Evolutionary conservation across 1,140 invertebrate genomes (phyloP).

Genomic region (Acromyrmex echinatior): DNA sequence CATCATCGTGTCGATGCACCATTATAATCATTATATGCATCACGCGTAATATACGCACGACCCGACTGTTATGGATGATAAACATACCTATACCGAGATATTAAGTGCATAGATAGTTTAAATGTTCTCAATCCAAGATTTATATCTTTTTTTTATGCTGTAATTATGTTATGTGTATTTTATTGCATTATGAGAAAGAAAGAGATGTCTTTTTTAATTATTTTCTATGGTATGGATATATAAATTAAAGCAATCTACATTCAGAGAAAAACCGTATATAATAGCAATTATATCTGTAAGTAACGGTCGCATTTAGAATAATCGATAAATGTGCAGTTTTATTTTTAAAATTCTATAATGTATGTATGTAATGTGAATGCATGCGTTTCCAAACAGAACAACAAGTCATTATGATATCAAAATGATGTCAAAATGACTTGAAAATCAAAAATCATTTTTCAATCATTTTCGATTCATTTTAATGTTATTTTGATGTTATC

Average conservation of each 20-base stretch:
- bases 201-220: neutral
- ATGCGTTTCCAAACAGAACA: no score
- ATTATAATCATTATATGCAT: neutral
- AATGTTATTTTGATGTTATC: no score
- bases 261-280: neutral
- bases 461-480: no score
- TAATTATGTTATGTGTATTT: neutral
- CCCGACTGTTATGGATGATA: neutral
- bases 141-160: neutral
- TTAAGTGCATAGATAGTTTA: neutral
- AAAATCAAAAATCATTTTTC: no score
- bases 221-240: neutral
- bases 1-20: neutral
- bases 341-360: no score
- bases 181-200: neutral
- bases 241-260: neutral
- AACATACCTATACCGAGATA: neutral
- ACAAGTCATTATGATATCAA: no score
- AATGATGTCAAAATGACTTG: no score
- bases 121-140: neutral
- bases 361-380: no score
- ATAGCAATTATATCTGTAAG: neutral
- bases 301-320: no score
- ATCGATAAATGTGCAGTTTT: no score
- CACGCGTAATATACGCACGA: constrained; percentile 12